Evolutionary conservation across 2,888 invertebrate genomes (phyloP), one percentile per base, ranked within the genome.

Genomic region (Tetragonula carbonaria): DNA sequence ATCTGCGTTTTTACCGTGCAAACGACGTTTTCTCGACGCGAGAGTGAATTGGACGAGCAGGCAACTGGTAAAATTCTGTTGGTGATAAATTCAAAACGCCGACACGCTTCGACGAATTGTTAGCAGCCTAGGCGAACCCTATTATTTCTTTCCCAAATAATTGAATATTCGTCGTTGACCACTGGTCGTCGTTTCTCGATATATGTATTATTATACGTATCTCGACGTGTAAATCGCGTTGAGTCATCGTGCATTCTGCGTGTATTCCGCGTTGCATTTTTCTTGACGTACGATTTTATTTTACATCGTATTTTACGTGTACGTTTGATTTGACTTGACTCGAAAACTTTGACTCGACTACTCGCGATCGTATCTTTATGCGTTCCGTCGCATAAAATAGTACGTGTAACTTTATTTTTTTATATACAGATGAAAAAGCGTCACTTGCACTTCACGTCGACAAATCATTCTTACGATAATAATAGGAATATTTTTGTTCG

Each of bases 161-260:
- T 74, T 72, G 14, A 53, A 53, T 51, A 57, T n/a, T 57, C 50
- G 16, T 67, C 59, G 59, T 16, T n/a, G 28, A n/a, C 57, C 45
- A 16, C 33, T 70, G 2, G 33, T 3, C 33, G 45, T 23, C 23
- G 16, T 53, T 70, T 65, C 21, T n/a, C 55, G 3, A 57, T n/a
- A n/a, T n/a, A n/a, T n/a, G n/a, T n/a, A n/a, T 33, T 33, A 33
- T 23, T 28, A 72, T 23, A 23, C 23, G 23, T 23, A 23, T 78
- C 14, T 28, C 65, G 21, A 4, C 57, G 62, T 45, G 2, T 57
- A 75, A 78, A 83, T 83, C 63, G 14, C 70, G 57, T 81, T 70
- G 73, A 85, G 65, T 83, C 76, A 68, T 85, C 67, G 65, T 80
- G 62, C 59, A 85, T 23, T 23, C 51, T 76, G 45, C 76, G 33